Base-by-base conservation (phyloP, 2,797 vertebrate genomes). In the Clarias fuscus region DNA sequence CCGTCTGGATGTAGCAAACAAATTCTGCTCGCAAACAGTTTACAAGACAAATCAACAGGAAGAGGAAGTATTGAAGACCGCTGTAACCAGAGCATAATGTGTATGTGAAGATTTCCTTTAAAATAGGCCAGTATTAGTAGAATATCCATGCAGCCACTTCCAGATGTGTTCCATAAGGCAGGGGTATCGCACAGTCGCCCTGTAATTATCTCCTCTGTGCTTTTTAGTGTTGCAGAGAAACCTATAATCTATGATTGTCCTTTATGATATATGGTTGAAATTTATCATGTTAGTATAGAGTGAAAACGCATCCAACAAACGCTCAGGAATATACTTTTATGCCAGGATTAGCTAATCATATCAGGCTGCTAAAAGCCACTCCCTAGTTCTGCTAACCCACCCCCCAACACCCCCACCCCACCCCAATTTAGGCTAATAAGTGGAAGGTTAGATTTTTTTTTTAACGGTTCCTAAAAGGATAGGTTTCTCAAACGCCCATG, bases 1-100 rank as follows among this genome's bases (percentile, higher is more conserved):
- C 82, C 3, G 83, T 87, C 87, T 90, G 62, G 61, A 87, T 85
- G 68, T 89, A 83, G 89, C 89, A 91, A 89, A 89, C 89, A 88
- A 86, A 71, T 86, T 88, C 64, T 53, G 76, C 82, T 58, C 78
- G 77, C 86, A 86, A 85, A 88, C 78, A 86, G 83, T 91, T 91
- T 89, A 84, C 86, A 88, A 86, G 56, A 84, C 58, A 58, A 87
- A 85, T 90, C 89, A 90, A 87, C 86, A 88, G 83, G 83, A 88
- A 83, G 53, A 84, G 70, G 80, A 86, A 84, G 85, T 70, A 83
- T 84, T 81, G 64, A 59, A 88, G 76, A 61, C 70, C 6, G 76
- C 37, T 82, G 81, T 85, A 84, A 85, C 82, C 27, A 65, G 85
- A 76, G 56, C 75, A 40, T 70, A 58, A 73, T 81, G 68, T 84